Evolutionary conservation across 2,113 vertebrate genomes (phyloP), one percentile per base, ranked within the genome.

Genomic region (Halcyon malimbica): DNA sequence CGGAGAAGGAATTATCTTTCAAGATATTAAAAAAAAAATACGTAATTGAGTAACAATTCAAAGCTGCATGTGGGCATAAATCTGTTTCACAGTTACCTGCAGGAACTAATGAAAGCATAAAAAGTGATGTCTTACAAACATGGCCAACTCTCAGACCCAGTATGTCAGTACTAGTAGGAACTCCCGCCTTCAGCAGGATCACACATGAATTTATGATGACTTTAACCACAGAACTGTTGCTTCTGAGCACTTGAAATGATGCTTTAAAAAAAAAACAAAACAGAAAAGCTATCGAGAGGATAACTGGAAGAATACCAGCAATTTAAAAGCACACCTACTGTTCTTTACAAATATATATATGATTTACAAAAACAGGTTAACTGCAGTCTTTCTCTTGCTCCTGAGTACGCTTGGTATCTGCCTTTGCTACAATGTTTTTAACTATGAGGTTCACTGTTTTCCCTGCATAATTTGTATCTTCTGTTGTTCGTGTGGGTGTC

Each of bases 401-500:
- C 51, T 14, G 26, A 75, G 60, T 33, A 48, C 29, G 17, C 14
- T 73, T 6, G 1, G 39, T 53, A 44, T 2, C 4, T 83, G 92
- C 42, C 56, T 92, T 70, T 70, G 46, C 74, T 56, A 56, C 69
- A 63, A 93, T 64, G 29, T 78, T 90, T 88, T 74, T 42, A 91
- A 59, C 78, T 69, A 28, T 11, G 18, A 60, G 46, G 67, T 78
- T 83, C 60, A 51, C 85, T 71, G 39, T 75, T 93, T 86, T 39
- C 56, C 76, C 60, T 81, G 71, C 68, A 75, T 80, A 67, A 83
- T 93, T 86, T 44, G 10, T 71, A 28, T 77, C 68, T 71, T 80
- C 83, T 84, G 83, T 60, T 95, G 78, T 83, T 93, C 90, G 53
- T 59, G 88, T 95, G 92, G 83, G 80, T n/a, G 51, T 86, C 71